These are phyloP conservation scores for Anoura caudifer DNA, from an alignment of 2,113 vertebrate genomes.

Conservation along the genomic window DNA sequence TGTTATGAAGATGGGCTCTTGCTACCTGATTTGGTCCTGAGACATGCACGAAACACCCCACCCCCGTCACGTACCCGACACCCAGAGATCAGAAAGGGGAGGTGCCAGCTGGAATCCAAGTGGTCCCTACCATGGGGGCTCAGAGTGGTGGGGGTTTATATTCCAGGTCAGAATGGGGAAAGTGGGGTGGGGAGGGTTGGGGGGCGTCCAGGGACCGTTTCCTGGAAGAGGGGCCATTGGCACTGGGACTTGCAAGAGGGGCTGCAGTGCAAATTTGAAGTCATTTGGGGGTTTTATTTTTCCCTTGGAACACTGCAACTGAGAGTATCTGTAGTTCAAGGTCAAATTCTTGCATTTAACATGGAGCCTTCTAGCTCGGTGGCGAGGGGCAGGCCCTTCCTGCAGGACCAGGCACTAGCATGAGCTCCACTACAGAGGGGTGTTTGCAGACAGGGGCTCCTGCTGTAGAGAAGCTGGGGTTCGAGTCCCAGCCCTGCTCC, in stretches of 20 bases:
- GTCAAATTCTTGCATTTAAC: background rate
- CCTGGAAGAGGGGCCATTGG: background rate
- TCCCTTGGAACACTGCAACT: background rate
- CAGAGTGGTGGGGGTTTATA: background rate
- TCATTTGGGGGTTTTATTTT: background rate
- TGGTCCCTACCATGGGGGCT: background rate
- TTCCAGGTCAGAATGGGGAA: background rate
- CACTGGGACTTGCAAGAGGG: background rate
- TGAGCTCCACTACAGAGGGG: fast-evolving
- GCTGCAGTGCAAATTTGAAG: background rate
- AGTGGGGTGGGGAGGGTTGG: background rate
- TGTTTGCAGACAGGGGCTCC: background rate
- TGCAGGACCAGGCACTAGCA: background rate
- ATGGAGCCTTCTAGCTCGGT: background rate
- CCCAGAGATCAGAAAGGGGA: background rate
- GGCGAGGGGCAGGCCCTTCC: fast-evolving
- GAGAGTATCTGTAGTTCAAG: background rate
- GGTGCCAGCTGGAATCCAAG: background rate
- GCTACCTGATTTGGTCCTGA: fast-evolving
- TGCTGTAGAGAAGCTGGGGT: background rate
- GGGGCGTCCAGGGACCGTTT: no score
- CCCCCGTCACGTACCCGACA: background rate
- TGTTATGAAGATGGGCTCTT: fast-evolving
- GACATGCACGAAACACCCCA: background rate
- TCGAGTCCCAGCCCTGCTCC: background rate